These are phyloP conservation scores for Oncorhynchus gorbuscha DNA, from an alignment of 2,113 vertebrate genomes.

Conservation along the genomic window DNA sequence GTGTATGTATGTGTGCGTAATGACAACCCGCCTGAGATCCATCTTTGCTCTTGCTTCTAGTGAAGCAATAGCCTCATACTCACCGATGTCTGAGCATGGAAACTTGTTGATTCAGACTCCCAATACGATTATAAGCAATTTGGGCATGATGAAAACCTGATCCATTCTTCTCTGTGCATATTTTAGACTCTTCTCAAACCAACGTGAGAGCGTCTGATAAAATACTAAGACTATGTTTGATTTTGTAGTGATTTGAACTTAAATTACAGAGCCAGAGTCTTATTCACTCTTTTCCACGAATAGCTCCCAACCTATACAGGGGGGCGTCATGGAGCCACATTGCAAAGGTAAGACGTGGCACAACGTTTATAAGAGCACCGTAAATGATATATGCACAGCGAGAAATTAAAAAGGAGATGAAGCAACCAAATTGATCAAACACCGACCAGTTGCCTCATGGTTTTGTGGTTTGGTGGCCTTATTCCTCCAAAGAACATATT, in stretches of 20 bases:
- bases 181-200: slow-evolving; percentile 21
- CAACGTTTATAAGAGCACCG: too few species aligned
- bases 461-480: too few species aligned
- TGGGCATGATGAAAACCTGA: slow-evolving; percentile 38
- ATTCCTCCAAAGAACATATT: too few species aligned
- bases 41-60: too few species aligned
- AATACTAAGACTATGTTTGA: too few species aligned
- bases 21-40: too few species aligned
- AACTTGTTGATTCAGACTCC: slow-evolving; percentile 35
- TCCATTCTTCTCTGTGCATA: slow-evolving; percentile 35
- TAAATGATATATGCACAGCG: too few species aligned
- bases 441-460: too few species aligned
- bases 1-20: not conserved
- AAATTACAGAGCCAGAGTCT: not conserved
- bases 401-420: too few species aligned
- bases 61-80: not conserved
- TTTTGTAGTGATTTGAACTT: too few species aligned
- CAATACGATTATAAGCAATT: slow-evolving; percentile 45
- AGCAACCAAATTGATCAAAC: too few species aligned
- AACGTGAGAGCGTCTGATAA: slow-evolving; percentile 12
- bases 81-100: slow-evolving; percentile 16
- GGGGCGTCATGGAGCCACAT: not conserved
- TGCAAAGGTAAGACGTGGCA: not conserved
- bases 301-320: not conserved
- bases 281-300: not conserved